phyloP scores from a whole-genome alignment of 2,888 invertebrate genomes.

The Netelia virgata region DNA sequence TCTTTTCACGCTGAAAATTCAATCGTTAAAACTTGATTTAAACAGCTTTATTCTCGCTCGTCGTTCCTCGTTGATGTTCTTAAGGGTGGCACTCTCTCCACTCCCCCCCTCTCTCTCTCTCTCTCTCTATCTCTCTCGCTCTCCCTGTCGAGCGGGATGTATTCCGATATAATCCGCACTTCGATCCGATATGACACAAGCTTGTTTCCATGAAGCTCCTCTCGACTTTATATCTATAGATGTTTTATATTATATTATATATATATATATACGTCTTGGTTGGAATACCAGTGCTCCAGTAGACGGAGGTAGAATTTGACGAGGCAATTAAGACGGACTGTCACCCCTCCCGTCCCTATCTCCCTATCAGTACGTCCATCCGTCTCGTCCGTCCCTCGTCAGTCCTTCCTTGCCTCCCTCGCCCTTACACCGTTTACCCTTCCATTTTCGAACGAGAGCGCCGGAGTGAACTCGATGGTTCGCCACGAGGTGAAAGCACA shows the following conservation, averaged over 20 bases:
- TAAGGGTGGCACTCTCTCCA: not conserved
- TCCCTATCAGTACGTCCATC: constrained; percentile 53
- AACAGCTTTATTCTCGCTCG: constrained; percentile 42
- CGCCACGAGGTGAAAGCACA: constrained; percentile 37
- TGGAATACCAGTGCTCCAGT: not conserved
- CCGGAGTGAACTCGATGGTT: constrained; percentile 49
- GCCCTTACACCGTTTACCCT: constrained; percentile 27
- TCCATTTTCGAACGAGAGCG: constrained; percentile 26
- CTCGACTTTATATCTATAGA: not conserved
- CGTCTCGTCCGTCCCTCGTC: constrained; percentile 34
- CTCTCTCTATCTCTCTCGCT: not conserved
- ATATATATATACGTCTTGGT: not conserved
- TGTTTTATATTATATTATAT: not conserved
- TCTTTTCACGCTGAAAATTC: constrained; percentile 43
- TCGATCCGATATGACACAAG: constrained; percentile 33
- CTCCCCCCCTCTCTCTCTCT: too few species aligned
- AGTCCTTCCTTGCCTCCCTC: not conserved
- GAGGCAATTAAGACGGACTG: constrained; percentile 74
- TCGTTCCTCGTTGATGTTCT: constrained; percentile 19
- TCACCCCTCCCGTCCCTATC: constrained; percentile 70
- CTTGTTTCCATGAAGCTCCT: constrained; percentile 35
- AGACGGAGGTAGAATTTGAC: constrained; percentile 65
- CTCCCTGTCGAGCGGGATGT: constrained; percentile 23
- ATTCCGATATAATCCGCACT: constrained; percentile 46
- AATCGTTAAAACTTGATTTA: constrained; percentile 49